A percentile compares a stretch with the other conserved stretches of the same genome.
Evolutionary conservation across 2,888 invertebrate species (phyloP).

Genomic region (Dryobotodes eremita): DNA sequence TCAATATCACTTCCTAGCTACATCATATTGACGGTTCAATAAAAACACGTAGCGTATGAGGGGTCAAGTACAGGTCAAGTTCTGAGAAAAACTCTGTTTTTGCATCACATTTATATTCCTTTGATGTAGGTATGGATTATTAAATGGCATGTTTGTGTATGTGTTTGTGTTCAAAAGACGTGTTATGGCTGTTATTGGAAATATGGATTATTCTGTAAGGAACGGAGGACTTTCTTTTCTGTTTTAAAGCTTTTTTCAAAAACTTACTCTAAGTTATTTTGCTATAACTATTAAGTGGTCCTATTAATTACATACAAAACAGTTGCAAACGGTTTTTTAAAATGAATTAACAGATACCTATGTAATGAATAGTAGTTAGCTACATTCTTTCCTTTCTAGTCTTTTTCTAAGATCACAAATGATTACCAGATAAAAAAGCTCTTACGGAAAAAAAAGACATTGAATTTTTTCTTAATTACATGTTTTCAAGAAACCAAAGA

Average conservation of each 20-base stretch:
- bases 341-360: not conserved
- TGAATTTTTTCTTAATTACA: too few species aligned
- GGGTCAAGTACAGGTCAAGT: constrained; percentile 48
- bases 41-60: constrained; percentile 2
- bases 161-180: not conserved
- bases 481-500: too few species aligned
- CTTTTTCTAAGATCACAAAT: too few species aligned
- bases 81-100: constrained; percentile 40
- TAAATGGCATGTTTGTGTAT: not conserved
- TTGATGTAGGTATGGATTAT: not conserved
- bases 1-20: constrained; percentile 28
- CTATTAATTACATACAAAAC: too few species aligned
- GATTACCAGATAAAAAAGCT: too few species aligned
- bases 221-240: not conserved
- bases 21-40: constrained; percentile 3
- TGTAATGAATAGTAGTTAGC: not conserved
- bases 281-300: not conserved
- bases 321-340: too few species aligned
- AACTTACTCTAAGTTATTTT: not conserved
- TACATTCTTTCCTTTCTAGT: too few species aligned
- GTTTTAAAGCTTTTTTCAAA: not conserved
- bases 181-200: not conserved
- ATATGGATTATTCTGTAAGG: not conserved
- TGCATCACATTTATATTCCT: constrained; percentile 18
- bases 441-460: too few species aligned